A percentile compares a stretch with the other conserved stretches of the same genome.
Conservation (phyloP, 1,140 invertebrate genomes). For the Listronotus oregonensis region DNA sequence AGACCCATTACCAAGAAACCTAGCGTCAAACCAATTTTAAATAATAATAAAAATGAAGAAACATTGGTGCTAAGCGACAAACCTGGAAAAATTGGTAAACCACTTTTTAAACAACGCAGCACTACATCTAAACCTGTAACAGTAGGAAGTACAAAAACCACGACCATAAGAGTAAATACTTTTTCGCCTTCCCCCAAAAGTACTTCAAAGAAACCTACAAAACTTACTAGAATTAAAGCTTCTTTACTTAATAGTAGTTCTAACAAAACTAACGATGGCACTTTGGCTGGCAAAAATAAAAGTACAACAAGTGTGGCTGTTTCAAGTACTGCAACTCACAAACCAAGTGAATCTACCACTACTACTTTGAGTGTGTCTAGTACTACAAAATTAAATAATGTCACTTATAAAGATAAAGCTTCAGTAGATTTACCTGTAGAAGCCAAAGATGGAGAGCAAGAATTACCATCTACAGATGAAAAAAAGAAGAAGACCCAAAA, state of each 20-base stretch:
- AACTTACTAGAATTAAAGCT: conserved; percentile 48
- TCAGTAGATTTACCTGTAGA: conserved; percentile 50
- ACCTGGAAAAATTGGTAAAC: conserved; percentile 40
- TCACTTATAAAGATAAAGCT: conserved; percentile 18
- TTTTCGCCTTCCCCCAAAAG: conserved; percentile 37
- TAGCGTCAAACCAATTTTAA: conserved; percentile 40
- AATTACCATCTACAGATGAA: conserved; percentile 54
- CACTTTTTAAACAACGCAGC: conserved; percentile 51
- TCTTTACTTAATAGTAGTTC: conserved; percentile 40
- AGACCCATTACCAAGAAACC: conserved; percentile 51
- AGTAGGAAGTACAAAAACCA: conserved; percentile 44
- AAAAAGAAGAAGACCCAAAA: conserved; percentile 57
- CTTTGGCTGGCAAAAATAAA: conserved; percentile 7
- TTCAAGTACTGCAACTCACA: conserved; percentile 44
- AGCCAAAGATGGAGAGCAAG: conserved; percentile 63
- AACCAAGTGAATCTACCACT: conserved; percentile 23
- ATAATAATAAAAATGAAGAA: conserved; percentile 32
- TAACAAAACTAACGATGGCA: conserved; percentile 37
- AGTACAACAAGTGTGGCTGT: conserved; percentile 34
- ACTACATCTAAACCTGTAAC: conserved; percentile 45
- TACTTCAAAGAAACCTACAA: conserved; percentile 38
- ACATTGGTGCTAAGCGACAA: conserved; percentile 31
- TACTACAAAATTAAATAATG: not conserved
- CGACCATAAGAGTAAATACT: conserved; percentile 20
- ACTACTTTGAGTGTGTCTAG: conserved; percentile 28